Percentiles rank a stretch among this genome's conserved stretches.
Evolutionary conservation across 2,797 vertebrate genomes (phyloP).

Genomic region (Ctenopoma kingsleyae): DNA sequence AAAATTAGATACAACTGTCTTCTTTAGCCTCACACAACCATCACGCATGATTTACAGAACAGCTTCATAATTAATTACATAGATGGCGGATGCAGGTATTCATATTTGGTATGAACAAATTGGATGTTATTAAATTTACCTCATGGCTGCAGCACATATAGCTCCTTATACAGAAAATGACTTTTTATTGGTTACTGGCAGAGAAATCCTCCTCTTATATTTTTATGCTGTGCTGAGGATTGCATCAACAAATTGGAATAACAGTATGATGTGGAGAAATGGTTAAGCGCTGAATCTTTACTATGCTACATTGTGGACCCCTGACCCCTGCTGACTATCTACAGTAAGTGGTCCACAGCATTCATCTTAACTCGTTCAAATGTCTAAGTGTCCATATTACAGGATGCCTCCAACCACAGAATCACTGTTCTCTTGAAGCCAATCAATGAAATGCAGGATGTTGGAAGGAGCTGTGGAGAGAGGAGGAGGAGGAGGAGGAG

Average conservation of each 20-base stretch:
- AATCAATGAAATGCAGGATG: slow-evolving; percentile 63
- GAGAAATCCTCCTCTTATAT: slow-evolving; percentile 20
- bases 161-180: slow-evolving; percentile 39
- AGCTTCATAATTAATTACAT: slow-evolving; percentile 81
- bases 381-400: slow-evolving; percentile 27
- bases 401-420: slow-evolving; percentile 31
- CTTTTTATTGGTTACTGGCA: slow-evolving; percentile 33
- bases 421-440: slow-evolving; percentile 53
- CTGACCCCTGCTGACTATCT: slow-evolving; percentile 36
- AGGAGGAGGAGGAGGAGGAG: background rate
- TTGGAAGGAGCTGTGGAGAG: slow-evolving; percentile 13
- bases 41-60: slow-evolving; percentile 75
- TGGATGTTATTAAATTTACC: slow-evolving; percentile 44
- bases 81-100: slow-evolving; percentile 75
- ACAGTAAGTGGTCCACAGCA: slow-evolving; percentile 37
- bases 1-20: slow-evolving; percentile 39
- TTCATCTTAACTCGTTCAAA: slow-evolving; percentile 45
- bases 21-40: slow-evolving; percentile 48
- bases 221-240: slow-evolving; percentile 17
- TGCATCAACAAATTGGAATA: slow-evolving; percentile 59
- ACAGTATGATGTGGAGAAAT: slow-evolving; percentile 61
- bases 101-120: slow-evolving; percentile 24
- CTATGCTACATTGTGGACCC: slow-evolving; percentile 19
- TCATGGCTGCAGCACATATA: slow-evolving; percentile 12
- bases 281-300: slow-evolving; percentile 42